Percentiles rank a stretch among this genome's conserved stretches.
phyloP scores from a whole-genome alignment of 2,888 invertebrate species.

The Hartigia nigra region DNA sequence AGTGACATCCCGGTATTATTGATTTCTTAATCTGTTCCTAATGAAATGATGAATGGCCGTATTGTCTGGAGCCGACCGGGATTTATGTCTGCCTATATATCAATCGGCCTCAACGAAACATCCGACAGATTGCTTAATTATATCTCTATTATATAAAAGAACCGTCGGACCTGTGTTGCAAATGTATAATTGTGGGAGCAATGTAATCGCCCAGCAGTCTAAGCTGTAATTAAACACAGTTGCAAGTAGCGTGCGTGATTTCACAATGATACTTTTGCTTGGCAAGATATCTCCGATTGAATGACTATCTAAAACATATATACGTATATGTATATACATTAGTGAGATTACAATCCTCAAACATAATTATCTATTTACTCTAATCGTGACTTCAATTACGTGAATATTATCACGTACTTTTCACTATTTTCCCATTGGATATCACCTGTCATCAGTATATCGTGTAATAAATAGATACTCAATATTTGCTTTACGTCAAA shows the following conservation, averaged over 20 bases:
- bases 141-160: conserved; percentile 11
- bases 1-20: conserved; percentile 36
- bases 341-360: not conserved
- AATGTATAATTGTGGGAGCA: not conserved
- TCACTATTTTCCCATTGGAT: too few species aligned
- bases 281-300: not conserved
- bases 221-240: not conserved
- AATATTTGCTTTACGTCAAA: not conserved
- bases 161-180: conserved; percentile 2
- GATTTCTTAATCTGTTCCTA: conserved; percentile 46
- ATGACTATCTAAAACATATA: not conserved
- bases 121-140: conserved; percentile 26
- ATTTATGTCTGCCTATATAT: conserved; percentile 22
- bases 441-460: not conserved
- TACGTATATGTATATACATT: not conserved
- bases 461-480: not conserved
- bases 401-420: not conserved
- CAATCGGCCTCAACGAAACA: conserved; percentile 21
- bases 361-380: not conserved
- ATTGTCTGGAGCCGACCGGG: conserved; percentile 24
- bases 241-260: not conserved
- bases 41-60: conserved; percentile 45
- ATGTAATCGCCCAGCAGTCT: not conserved
- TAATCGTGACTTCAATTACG: not conserved
- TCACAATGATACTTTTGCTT: not conserved